Percentiles rank a stretch among this genome's conserved stretches.
These are phyloP conservation scores for Sorex fumeus DNA, from an alignment of 2,113 vertebrate species.

Conservation along the genomic window DNA sequence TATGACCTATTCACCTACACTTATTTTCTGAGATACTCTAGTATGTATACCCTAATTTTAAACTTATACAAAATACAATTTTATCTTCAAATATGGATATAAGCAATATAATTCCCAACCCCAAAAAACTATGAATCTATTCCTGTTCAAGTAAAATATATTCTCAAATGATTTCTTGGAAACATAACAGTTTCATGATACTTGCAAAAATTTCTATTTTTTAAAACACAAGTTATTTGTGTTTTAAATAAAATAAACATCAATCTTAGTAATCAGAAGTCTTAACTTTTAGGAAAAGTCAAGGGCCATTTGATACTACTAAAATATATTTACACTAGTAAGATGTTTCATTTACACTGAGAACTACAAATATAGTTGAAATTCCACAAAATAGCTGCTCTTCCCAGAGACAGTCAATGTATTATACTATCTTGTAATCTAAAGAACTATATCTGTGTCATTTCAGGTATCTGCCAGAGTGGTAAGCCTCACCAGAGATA, in stretches of 20 bases:
- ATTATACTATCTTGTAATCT: conserved; percentile 13
- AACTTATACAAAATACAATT: conserved; percentile 94
- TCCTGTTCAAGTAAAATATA: conserved; percentile 67
- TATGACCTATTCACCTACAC: conserved; percentile 65
- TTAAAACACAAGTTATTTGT: background rate
- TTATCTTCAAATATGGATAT: conserved; percentile 97
- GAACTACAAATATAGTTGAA: background rate
- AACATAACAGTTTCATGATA: conserved; percentile 14
- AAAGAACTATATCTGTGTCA: background rate
- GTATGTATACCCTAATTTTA: conserved; percentile 85
- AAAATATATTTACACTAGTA: background rate
- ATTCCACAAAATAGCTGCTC: background rate
- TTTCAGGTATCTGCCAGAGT: background rate
- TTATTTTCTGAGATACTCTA: conserved; percentile 69
- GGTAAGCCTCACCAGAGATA: background rate
- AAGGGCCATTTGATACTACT: background rate
- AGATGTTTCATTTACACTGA: conserved; percentile 39
- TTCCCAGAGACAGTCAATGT: conserved; percentile 10
- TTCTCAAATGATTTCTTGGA: conserved; percentile 30
- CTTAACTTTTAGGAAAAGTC: conserved; percentile 32
- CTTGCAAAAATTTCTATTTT: background rate
- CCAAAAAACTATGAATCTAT: conserved; percentile 87
- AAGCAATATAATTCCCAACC: conserved; percentile 97
- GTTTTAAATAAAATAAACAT: too few relatives aligned
- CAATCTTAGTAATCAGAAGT: background rate